These are phyloP conservation scores for Rhagoletis zephyria DNA, from an alignment of 1,140 invertebrate species.

Conservation along the genomic window DNA sequence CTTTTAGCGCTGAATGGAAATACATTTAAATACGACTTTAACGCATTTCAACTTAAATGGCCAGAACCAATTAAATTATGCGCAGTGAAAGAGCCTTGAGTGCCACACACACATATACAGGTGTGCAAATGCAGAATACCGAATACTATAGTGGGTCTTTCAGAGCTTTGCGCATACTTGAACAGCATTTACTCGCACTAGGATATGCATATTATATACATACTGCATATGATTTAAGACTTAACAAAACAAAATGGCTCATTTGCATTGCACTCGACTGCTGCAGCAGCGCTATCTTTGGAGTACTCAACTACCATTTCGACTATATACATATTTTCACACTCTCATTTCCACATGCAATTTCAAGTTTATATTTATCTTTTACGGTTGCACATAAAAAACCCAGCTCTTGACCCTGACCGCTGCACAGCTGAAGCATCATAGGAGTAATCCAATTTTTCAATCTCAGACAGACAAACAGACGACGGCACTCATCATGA, in stretches of 20 bases:
- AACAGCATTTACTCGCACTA: not conserved
- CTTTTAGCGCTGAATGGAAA: not conserved
- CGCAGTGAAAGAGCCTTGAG: no score
- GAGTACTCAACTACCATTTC: not conserved
- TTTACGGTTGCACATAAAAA: conserved; percentile 27
- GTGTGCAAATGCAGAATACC: not conserved
- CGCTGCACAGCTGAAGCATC: not conserved
- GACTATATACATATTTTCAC: not conserved
- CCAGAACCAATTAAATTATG: conserved; percentile 21
- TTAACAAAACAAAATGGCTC: not conserved
- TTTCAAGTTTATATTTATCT: conserved; percentile 6
- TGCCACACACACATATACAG: not conserved
- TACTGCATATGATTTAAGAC: no score
- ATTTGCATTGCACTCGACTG: conserved; percentile 1
- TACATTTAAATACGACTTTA: conserved; percentile 42
- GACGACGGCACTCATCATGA: no score
- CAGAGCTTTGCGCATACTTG: no score
- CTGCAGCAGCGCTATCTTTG: not conserved
- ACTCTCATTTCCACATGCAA: conserved; percentile 1
- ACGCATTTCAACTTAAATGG: conserved; percentile 45
- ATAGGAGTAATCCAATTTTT: conserved; percentile 31
- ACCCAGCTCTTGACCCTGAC: conserved; percentile 30
- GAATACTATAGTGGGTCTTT: no score
- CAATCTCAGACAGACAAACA: conserved; percentile 29
- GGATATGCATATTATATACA: not conserved